A percentile compares a stretch with the other conserved stretches of the same genome.
phyloP scores from a whole-genome alignment of 2,113 vertebrate genomes.

The Tachysurus vachellii region DNA sequence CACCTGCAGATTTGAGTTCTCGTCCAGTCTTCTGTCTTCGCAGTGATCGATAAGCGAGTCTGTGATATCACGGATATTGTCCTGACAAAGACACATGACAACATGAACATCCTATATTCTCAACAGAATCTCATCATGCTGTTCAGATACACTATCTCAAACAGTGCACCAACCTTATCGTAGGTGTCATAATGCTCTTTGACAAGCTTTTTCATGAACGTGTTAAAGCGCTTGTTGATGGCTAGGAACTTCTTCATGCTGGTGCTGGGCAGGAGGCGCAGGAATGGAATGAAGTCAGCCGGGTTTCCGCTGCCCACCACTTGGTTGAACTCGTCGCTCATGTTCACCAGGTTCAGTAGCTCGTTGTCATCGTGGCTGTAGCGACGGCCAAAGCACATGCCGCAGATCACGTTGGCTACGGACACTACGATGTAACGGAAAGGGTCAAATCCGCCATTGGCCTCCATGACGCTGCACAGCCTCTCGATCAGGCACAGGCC shows the following conservation, averaged over 20 bases:
- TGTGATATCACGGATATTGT: conserved; percentile 87
- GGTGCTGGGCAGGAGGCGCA: conserved; percentile 77
- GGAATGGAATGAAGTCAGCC: conserved; percentile 84
- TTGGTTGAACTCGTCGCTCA: conserved; percentile 74
- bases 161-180: conserved; percentile 72
- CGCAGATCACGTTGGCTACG: conserved; percentile 86
- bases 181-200: conserved; percentile 78
- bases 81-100: conserved; percentile 64
- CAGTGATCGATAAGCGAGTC: conserved; percentile 90
- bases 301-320: conserved; percentile 73
- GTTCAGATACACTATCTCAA: neutral
- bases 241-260: conserved; percentile 72
- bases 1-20: conserved; percentile 72
- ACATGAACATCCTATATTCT: neutral
- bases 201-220: conserved; percentile 75
- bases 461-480: conserved; percentile 69
- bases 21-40: conserved; percentile 77
- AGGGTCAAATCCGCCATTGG: conserved; percentile 76
- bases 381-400: conserved; percentile 83
- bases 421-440: conserved; percentile 81
- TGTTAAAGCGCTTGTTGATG: conserved; percentile 71
- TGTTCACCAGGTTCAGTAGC: conserved; percentile 74
- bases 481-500: conserved; percentile 68
- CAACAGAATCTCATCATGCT: neutral
- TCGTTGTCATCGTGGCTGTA: conserved; percentile 79